Percentiles rank a stretch among this genome's conserved stretches.
Conservation (phyloP, 2,888 invertebrate genomes). For the Polydrusus tereticollis region DNA sequence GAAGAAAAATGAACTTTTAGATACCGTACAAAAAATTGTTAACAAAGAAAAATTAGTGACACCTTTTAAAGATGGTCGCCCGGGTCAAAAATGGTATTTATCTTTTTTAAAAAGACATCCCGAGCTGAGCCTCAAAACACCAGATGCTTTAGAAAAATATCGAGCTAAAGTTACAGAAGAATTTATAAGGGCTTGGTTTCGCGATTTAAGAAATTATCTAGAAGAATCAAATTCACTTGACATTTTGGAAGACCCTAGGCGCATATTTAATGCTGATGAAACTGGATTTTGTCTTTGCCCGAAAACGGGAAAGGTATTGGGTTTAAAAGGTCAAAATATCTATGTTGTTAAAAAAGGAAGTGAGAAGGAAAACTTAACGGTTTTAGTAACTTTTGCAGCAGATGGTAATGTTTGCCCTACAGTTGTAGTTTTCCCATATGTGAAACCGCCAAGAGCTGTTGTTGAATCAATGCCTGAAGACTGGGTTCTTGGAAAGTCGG, state of each 20-base stretch:
- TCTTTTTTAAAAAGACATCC: slow-evolving; percentile 57
- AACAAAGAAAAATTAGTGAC: slow-evolving; percentile 49
- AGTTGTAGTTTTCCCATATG: too few relatives aligned
- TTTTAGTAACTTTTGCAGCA: slow-evolving; percentile 47
- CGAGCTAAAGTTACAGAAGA: slow-evolving; percentile 45
- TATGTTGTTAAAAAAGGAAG: slow-evolving; percentile 42
- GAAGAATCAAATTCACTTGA: slow-evolving; percentile 48
- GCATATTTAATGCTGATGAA: slow-evolving; percentile 61
- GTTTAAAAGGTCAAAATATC: slow-evolving; percentile 44
- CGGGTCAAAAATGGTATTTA: slow-evolving; percentile 57
- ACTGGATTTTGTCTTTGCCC: slow-evolving; percentile 59
- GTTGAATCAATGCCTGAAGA: too few relatives aligned
- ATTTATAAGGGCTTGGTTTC: too few relatives aligned
- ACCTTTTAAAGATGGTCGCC: slow-evolving; percentile 52
- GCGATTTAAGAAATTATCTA: slow-evolving; percentile 28
- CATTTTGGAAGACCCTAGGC: too few relatives aligned
- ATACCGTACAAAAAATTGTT: slow-evolving; percentile 47
- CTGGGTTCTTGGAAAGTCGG: too few relatives aligned
- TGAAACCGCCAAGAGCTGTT: too few relatives aligned
- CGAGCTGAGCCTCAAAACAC: slow-evolving; percentile 49
- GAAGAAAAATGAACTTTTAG: slow-evolving; percentile 54
- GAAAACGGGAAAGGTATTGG: slow-evolving; percentile 51
- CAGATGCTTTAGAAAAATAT: slow-evolving; percentile 59
- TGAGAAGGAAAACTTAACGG: slow-evolving; percentile 44
- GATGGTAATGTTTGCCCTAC: too few relatives aligned